phyloP scores from a whole-genome alignment of 2,888 invertebrate species.

The Dasypogon diadema region DNA sequence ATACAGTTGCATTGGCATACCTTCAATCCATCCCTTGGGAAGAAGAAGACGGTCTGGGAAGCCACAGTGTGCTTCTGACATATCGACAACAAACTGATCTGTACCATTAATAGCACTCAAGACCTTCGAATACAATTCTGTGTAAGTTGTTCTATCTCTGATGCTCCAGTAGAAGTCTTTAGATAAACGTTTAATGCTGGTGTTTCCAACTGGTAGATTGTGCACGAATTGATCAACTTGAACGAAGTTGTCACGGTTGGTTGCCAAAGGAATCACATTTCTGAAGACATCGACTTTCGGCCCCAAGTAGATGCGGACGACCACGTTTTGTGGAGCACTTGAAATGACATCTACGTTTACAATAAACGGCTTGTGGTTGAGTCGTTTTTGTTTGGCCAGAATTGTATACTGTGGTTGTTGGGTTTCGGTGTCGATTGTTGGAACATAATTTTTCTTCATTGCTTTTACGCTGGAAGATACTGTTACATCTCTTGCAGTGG shows the following conservation, averaged over 20 bases:
- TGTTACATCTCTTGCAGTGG: background rate
- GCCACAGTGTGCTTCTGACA: constrained; percentile 70
- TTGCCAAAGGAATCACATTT: constrained; percentile 70
- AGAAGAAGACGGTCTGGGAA: constrained; percentile 75
- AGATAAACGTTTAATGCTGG: constrained; percentile 63
- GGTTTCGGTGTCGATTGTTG: background rate
- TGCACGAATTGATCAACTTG: constrained; percentile 75
- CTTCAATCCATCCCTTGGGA: constrained; percentile 74
- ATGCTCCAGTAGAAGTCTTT: constrained; percentile 68
- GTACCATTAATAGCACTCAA: constrained; percentile 69
- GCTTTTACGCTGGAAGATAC: background rate
- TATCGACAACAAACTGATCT: constrained; percentile 68
- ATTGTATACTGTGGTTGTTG: constrained; percentile 6
- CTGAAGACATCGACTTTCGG: constrained; percentile 76
- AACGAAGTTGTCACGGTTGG: constrained; percentile 74
- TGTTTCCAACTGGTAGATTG: constrained; percentile 71
- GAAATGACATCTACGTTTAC: constrained; percentile 73
- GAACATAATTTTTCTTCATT: background rate
- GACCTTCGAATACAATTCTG: constrained; percentile 69
- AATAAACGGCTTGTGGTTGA: constrained; percentile 78
- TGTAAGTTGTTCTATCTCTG: constrained; percentile 71
- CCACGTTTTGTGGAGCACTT: constrained; percentile 72
- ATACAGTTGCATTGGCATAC: constrained; percentile 75
- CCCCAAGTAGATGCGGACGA: constrained; percentile 76
- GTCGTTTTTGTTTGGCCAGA: constrained; percentile 66